phyloP scores from a whole-genome alignment of 2,113 vertebrate species.

The Xyliphius kryptos region DNA sequence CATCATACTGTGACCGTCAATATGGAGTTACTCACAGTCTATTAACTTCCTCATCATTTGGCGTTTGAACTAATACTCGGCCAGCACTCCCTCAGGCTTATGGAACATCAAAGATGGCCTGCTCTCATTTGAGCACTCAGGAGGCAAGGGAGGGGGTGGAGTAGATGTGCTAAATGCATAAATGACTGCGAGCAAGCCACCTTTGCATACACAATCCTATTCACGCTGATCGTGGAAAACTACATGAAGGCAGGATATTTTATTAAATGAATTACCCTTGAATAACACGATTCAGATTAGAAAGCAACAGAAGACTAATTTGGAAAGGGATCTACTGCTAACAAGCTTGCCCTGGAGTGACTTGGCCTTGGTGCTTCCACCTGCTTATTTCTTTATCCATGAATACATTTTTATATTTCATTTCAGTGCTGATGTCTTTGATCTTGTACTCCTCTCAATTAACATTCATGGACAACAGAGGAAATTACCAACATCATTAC shows the following conservation, averaged over 20 bases:
- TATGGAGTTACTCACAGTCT: conserved; percentile 38
- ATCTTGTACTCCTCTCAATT: conserved; percentile 49
- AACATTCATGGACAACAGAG: conserved; percentile 46
- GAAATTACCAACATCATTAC: conserved; percentile 52
- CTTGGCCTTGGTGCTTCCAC: too few species aligned
- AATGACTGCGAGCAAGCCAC: conserved; percentile 49
- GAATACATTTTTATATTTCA: too few species aligned
- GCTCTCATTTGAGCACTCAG: conserved; percentile 43
- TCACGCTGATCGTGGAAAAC: conserved; percentile 34
- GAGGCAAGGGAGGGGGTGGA: conserved; percentile 2
- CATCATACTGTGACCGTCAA: conserved; percentile 27
- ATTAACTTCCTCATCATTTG: conserved; percentile 43
- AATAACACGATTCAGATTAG: conserved; percentile 3
- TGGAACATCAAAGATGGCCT: conserved; percentile 45
- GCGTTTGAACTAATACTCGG: conserved; percentile 40
- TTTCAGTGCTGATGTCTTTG: too few species aligned
- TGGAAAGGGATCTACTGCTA: conserved; percentile 41
- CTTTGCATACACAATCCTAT: conserved; percentile 50
- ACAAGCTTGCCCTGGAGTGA: conserved; percentile 50
- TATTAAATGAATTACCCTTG: conserved; percentile 34
- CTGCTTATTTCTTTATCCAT: too few species aligned
- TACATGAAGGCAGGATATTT: conserved; percentile 30
- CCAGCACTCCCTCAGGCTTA: conserved; percentile 52
- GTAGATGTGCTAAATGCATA: conserved; percentile 42
- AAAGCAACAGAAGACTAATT: conserved; percentile 14